Conservation (phyloP, 2,888 invertebrate species). For the Agonopterix subpropinquella region DNA sequence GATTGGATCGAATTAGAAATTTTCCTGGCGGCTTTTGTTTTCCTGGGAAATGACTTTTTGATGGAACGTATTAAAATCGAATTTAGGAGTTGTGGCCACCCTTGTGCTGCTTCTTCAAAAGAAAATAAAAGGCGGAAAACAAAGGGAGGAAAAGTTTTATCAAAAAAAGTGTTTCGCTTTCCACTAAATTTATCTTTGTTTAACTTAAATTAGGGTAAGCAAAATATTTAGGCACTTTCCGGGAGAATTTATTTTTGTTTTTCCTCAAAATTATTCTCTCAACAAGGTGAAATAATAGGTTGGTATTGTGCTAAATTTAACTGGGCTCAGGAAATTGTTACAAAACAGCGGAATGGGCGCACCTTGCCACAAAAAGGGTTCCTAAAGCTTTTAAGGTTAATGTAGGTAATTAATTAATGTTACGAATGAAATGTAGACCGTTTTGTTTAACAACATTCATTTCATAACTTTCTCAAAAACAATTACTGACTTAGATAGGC, state of each 20-base stretch:
- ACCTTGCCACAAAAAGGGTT: slow-evolving; percentile 30
- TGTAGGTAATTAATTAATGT: slow-evolving; percentile 31
- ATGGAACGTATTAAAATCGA: slow-evolving; percentile 63
- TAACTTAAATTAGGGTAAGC: slow-evolving; percentile 5
- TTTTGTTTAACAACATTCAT: slow-evolving; percentile 5
- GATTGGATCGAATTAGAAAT: slow-evolving; percentile 68
- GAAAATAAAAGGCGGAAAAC: slow-evolving; percentile 10
- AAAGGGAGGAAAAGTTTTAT: slow-evolving; percentile 10
- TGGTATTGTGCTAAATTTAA: slow-evolving; percentile 22
- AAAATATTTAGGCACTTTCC: slow-evolving; percentile 6
- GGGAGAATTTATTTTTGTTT: slow-evolving; percentile 7
- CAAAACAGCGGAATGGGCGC: slow-evolving; percentile 28
- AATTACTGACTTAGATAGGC: too few species aligned
- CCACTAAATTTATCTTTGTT: slow-evolving; percentile 8
- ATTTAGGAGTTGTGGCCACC: slow-evolving; percentile 27
- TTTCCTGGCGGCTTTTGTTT: slow-evolving; percentile 62
- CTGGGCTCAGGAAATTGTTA: slow-evolving; percentile 30
- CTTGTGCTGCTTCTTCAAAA: slow-evolving; percentile 7
- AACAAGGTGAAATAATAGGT: slow-evolving; percentile 22
- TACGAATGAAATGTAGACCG: slow-evolving; percentile 20
- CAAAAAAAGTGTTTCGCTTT: slow-evolving; percentile 5
- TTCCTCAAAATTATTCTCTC: slow-evolving; percentile 15
- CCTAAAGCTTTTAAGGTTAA: slow-evolving; percentile 41
- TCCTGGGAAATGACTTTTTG: slow-evolving; percentile 63
- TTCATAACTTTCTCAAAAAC: too few species aligned